Evolutionary conservation across 2,888 invertebrate genomes (phyloP), one percentile per base, ranked within the genome.

Genomic region (Coelinius sp.): DNA sequence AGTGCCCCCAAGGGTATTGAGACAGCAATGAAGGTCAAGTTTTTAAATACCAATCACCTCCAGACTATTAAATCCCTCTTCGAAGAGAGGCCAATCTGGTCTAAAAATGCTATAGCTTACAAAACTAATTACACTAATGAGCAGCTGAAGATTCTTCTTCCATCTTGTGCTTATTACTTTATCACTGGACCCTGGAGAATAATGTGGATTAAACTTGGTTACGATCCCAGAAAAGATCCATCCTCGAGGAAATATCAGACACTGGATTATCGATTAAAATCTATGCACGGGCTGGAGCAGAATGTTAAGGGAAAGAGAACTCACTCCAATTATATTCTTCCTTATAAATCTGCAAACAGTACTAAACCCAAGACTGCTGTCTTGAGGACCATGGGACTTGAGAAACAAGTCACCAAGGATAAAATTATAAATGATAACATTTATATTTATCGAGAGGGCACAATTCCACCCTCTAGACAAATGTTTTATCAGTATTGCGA

Each of bases 401-500:
- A 83, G 7, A 44, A 38, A 44, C 78, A 78, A 46, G 74, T 76
- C 24, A 22, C 24, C 7, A 63, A 12, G 85, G 79, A 80, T n/a
- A 80, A 82, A 22, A 78, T 79, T 35, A 85, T 86, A 79, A 89
- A 79, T 82, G 92, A 91, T 77, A 88, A 88, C 73, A 84, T 86
- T 52, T 92, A 91, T 80, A 89, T 91, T 78, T 92, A 94, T 79
- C 89, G 92, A 6, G 94, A 95, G 1, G 94, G 94, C 10, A 89
- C 91, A 76, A 88, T 95, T 64, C 97, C 97, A 0, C 91, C 94
- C 4, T 94, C 94, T 63, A 89, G 95, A 44, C 97, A 97, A 88
- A 95, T 96, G 90, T 95, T 95, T 88, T 95, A 97, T 86, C 96
- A 94, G 93, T 94, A 93, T 82, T 94, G 94, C 82, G 95, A 98